Evolutionary conservation across 2,888 invertebrate species (phyloP).

Genomic region (Dioctria rufipes): DNA sequence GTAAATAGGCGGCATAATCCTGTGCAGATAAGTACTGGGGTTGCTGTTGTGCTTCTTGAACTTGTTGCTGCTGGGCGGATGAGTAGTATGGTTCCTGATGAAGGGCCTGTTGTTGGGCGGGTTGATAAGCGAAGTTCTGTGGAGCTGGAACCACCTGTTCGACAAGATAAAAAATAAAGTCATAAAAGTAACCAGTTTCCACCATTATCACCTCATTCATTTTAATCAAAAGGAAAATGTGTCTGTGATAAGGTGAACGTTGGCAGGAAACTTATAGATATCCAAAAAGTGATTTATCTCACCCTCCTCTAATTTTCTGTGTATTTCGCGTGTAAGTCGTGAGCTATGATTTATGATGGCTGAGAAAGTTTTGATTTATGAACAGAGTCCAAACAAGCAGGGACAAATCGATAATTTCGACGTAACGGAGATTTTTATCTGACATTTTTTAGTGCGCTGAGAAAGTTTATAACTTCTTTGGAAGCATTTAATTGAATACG

Average conservation of each 20-base stretch:
- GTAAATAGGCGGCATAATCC: slow-evolving; percentile 59
- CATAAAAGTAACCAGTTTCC: background rate
- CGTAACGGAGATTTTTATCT: no score
- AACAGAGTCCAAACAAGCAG: background rate
- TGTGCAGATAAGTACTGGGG: slow-evolving; percentile 64
- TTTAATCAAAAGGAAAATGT: slow-evolving; percentile 20
- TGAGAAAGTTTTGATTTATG: background rate
- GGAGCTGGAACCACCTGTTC: slow-evolving; percentile 38
- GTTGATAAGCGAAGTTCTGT: slow-evolving; percentile 29
- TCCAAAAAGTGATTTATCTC: background rate
- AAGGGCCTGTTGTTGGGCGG: slow-evolving; percentile 60
- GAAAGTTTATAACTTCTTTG: no score
- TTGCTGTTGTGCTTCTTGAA: slow-evolving; percentile 59
- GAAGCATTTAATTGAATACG: no score
- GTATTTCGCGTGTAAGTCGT: background rate
- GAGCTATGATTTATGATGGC: background rate
- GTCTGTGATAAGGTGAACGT: background rate
- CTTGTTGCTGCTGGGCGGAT: slow-evolving; percentile 53
- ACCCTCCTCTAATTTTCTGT: background rate
- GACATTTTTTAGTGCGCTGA: no score
- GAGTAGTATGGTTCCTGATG: slow-evolving; percentile 8
- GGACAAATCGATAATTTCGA: no score
- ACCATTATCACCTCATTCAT: slow-evolving; percentile 15
- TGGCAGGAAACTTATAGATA: background rate
- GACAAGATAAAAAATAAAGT: background rate